Conservation (phyloP, 2,888 invertebrate species). For the Axea sp. region DNA sequence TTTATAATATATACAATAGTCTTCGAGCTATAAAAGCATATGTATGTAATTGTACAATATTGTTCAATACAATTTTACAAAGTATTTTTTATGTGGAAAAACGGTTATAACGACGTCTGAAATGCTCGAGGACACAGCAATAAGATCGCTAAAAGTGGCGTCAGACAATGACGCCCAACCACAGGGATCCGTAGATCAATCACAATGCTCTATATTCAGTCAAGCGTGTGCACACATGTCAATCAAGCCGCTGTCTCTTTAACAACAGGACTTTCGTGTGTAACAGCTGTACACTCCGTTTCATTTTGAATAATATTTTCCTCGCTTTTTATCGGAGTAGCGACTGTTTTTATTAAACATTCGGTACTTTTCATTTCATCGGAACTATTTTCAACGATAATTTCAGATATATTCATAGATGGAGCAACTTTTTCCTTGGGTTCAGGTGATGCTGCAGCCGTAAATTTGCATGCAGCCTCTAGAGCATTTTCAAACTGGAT, state of each 20-base stretch:
- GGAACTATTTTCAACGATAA: too few species aligned
- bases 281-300: constrained; percentile 63
- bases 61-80: constrained; percentile 17
- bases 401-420: too few species aligned
- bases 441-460: too few species aligned
- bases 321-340: background rate
- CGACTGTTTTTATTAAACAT: background rate
- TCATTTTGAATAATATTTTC: constrained; percentile 63
- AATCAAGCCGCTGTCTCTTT: constrained; percentile 76
- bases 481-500: background rate
- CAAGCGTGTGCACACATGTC: background rate
- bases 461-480: too few species aligned
- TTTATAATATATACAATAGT: constrained; percentile 36
- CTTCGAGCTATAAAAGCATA: constrained; percentile 49
- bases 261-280: constrained; percentile 70
- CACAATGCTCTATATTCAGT: constrained; percentile 33
- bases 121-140: constrained; percentile 36
- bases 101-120: constrained; percentile 30
- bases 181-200: background rate
- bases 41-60: constrained; percentile 19
- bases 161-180: background rate
- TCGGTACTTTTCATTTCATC: background rate
- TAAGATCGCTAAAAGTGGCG: background rate
- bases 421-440: too few species aligned
- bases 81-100: constrained; percentile 34